These are phyloP conservation scores for Ovis aries DNA, from an alignment of 2,113 vertebrate genomes.

Conservation along the genomic window DNA sequence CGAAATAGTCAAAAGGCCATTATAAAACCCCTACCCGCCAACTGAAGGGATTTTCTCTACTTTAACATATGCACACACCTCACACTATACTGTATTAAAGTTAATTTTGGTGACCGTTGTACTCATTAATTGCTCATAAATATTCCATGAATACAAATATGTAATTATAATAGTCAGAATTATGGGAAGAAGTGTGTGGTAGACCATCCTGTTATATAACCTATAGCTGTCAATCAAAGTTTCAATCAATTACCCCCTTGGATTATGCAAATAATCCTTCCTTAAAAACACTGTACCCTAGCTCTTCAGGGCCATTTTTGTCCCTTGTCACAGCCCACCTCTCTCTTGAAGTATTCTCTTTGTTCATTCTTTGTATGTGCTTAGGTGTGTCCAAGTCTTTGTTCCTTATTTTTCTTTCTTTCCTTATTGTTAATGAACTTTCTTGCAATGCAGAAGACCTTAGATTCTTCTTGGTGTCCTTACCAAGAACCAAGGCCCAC, in stretches of 20 bases:
- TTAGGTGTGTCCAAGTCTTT: background rate
- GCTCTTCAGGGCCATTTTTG: background rate
- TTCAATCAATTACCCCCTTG: background rate
- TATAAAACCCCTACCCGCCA: fast-evolving
- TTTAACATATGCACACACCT: background rate
- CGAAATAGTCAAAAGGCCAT: background rate
- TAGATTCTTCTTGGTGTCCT: background rate
- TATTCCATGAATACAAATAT: background rate
- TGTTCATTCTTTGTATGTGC: background rate
- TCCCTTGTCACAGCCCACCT: background rate
- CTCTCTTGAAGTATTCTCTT: background rate
- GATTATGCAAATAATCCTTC: background rate
- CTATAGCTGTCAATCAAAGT: background rate
- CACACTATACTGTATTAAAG: background rate
- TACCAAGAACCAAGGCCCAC: background rate
- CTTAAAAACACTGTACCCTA: background rate
- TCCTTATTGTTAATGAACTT: background rate
- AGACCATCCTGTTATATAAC: background rate
- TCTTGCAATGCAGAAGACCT: background rate
- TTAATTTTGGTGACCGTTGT: background rate
- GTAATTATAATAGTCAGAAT: background rate
- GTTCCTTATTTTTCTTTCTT: background rate
- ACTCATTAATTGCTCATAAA: background rate
- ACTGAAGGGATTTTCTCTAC: background rate
- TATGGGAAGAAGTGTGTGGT: background rate